Evolutionary conservation across 2,113 vertebrate genomes (phyloP).

Genomic region (Callipepla squamata): DNA sequence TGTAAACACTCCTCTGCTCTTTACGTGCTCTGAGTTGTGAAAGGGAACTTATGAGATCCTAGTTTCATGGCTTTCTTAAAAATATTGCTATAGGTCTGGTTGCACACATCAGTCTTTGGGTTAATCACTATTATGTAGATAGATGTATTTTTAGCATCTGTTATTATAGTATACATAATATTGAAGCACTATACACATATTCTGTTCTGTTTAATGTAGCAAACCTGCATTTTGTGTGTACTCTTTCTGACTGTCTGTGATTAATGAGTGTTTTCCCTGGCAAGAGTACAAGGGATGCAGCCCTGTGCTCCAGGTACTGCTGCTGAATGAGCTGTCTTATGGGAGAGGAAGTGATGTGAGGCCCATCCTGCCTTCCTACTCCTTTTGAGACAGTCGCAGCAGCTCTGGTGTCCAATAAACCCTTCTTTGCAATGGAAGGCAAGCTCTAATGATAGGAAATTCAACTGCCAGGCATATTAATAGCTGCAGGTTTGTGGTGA

Average conservation of each 20-base stretch:
- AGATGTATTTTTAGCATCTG: not conserved
- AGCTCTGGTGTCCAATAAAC: not conserved
- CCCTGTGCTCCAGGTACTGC: not conserved
- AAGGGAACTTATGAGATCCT: not conserved
- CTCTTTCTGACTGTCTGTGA: not conserved
- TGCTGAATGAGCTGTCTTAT: not conserved
- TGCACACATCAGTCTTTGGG: accelerated
- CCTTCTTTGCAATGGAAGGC: not conserved
- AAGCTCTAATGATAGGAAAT: not conserved
- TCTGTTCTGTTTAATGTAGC: not conserved
- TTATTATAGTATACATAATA: not conserved
- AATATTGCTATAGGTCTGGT: not conserved
- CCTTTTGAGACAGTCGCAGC: not conserved
- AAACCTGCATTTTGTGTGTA: not conserved
- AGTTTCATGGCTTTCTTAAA: not conserved
- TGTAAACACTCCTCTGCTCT: not conserved
- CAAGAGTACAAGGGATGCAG: not conserved
- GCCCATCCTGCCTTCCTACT: not conserved
- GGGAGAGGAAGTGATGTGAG: not conserved
- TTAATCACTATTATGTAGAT: not conserved
- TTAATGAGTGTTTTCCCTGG: not conserved
- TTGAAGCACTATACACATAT: not conserved
- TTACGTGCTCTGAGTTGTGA: not conserved
- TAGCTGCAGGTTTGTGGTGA: not conserved
- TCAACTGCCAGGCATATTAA: not conserved